phyloP scores from a whole-genome alignment of 2,797 vertebrate species.

The Fistularia commersonii region DNA sequence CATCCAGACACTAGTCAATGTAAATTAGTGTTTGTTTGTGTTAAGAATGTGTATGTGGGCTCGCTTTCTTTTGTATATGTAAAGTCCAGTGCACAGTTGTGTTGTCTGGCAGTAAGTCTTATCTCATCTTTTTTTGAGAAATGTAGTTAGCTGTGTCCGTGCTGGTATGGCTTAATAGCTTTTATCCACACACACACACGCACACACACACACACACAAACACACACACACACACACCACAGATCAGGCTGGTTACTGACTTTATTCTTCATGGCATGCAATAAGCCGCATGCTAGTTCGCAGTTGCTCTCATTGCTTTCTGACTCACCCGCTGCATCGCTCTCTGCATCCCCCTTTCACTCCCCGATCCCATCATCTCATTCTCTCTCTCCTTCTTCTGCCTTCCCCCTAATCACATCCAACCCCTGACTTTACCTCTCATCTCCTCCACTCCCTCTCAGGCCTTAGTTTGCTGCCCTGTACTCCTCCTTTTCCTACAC shows the following conservation, averaged over 20 bases:
- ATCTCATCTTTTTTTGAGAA: background rate
- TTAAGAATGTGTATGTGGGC: background rate
- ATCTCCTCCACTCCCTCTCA: slow-evolving; percentile 21
- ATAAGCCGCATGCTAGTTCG: slow-evolving; percentile 56
- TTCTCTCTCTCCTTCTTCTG: slow-evolving; percentile 9
- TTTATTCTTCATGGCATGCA: slow-evolving; percentile 60
- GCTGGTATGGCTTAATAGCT: slow-evolving; percentile 39
- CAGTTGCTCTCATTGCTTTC: slow-evolving; percentile 35
- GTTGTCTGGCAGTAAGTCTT: no score
- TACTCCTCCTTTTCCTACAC: slow-evolving; percentile 17
- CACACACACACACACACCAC: no score
- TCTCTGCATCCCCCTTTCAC: slow-evolving; percentile 25
- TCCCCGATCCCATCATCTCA: slow-evolving; percentile 19
- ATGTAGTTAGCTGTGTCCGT: slow-evolving; percentile 29
- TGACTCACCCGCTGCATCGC: slow-evolving; percentile 45
- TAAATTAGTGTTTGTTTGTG: background rate
- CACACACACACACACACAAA: slow-evolving; percentile 6
- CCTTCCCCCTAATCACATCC: slow-evolving; percentile 43
- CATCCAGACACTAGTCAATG: background rate
- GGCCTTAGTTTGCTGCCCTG: slow-evolving; percentile 23
- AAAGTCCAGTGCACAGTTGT: background rate
- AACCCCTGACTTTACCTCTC: slow-evolving; percentile 45
- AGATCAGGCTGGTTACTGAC: slow-evolving; percentile 44
- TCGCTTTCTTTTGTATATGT: background rate
- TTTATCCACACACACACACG: slow-evolving; percentile 17